A percentile compares a stretch with the other conserved stretches of the same genome.
Evolutionary conservation across 2,888 invertebrate genomes (phyloP).

Genomic region (Ptychoptera albimana): DNA sequence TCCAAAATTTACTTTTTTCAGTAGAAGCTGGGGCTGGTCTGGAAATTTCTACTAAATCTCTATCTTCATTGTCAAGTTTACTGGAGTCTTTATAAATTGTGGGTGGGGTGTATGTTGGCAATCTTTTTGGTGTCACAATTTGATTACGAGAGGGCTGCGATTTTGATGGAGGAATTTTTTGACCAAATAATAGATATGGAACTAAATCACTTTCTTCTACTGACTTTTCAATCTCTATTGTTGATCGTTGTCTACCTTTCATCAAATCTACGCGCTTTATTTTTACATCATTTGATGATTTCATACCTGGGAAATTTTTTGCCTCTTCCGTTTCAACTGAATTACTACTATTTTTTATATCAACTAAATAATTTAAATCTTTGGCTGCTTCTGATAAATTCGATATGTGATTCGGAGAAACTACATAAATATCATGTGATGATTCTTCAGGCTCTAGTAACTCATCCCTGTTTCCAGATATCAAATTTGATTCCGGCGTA

Average conservation of each 20-base stretch:
- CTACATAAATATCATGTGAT: slow-evolving; percentile 27
- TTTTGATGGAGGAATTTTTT: slow-evolving; percentile 37
- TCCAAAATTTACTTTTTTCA: slow-evolving; percentile 8
- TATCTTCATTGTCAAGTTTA: neutral
- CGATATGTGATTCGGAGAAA: slow-evolving; percentile 7
- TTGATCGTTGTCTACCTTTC: too few species aligned
- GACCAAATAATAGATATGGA: slow-evolving; percentile 54
- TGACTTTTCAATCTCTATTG: slow-evolving; percentile 2
- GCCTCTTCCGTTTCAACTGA: slow-evolving; percentile 1
- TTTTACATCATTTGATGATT: too few species aligned
- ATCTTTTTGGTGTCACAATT: slow-evolving; percentile 33
- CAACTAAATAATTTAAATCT: slow-evolving; percentile 9
- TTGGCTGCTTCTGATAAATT: neutral
- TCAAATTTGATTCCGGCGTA: too few species aligned
- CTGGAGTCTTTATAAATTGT: slow-evolving; percentile 34
- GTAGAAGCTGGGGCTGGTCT: slow-evolving; percentile 4
- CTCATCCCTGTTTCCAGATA: slow-evolving; percentile 15
- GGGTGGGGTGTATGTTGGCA: slow-evolving; percentile 31
- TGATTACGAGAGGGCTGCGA: slow-evolving; percentile 16
- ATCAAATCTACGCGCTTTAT: too few species aligned
- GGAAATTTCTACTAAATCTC: slow-evolving; percentile 12
- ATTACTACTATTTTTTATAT: slow-evolving; percentile 16
- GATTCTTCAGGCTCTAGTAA: slow-evolving; percentile 31
- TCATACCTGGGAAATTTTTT: neutral
- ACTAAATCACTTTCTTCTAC: slow-evolving; percentile 38